Evolutionary conservation across 2,797 vertebrate species (phyloP).

Genomic region (Artibeus jamaicensis): DNA sequence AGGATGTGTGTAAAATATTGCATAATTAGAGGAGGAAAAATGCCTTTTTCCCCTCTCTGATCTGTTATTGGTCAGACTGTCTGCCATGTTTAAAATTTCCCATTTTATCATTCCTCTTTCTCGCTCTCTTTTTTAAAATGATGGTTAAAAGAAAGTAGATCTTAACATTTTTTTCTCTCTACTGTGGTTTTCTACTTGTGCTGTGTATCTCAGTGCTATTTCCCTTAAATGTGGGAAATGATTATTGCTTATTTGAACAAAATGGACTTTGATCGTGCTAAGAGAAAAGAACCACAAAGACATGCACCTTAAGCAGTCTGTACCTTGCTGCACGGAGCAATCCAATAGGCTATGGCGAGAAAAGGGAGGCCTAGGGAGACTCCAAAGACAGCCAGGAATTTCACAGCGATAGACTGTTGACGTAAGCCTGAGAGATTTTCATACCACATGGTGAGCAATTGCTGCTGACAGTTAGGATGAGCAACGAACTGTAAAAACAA

Average conservation of each 20-base stretch:
- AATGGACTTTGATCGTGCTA: not conserved
- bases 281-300: not conserved
- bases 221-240: not conserved
- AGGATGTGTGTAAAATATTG: not conserved
- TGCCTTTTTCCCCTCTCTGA: not conserved
- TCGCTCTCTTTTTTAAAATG: not conserved
- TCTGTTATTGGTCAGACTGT: not conserved
- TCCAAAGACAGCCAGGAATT: slow-evolving; percentile 95
- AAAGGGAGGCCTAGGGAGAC: slow-evolving; percentile 95
- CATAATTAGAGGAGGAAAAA: not conserved
- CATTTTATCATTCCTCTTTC: not conserved
- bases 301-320: slow-evolving; percentile 59
- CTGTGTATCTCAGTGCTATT: not conserved
- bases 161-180: not conserved
- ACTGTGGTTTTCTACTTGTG: not conserved
- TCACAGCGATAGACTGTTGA: slow-evolving; percentile 96
- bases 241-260: not conserved
- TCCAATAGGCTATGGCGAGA: slow-evolving; percentile 97
- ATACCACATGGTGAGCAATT: slow-evolving; percentile 97
- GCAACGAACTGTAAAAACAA: slow-evolving; percentile 92
- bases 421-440: slow-evolving; percentile 96
- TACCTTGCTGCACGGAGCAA: slow-evolving; percentile 98
- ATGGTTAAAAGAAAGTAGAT: not conserved
- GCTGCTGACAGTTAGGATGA: slow-evolving; percentile 98
- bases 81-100: not conserved